Evolutionary conservation across 2,113 vertebrate genomes (phyloP), one percentile per base, ranked within the genome.

Genomic region (Sebastes fasciatus): DNA sequence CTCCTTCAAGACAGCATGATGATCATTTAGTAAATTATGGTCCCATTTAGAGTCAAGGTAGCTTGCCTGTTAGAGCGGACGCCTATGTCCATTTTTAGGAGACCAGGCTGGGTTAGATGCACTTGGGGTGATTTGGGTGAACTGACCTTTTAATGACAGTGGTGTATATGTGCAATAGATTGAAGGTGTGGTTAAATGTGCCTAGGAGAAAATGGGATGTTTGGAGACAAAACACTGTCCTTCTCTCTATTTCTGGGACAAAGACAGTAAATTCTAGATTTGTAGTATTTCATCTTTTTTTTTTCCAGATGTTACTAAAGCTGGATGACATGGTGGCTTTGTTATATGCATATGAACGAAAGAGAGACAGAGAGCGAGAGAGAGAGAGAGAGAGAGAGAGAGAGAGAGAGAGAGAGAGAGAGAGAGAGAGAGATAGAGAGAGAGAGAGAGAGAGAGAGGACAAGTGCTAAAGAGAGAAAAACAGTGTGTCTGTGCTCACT

Each of bases 401-500:
- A n/a, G n/a, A n/a, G 23, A 61, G 60, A n/a, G 23, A 26, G 26
- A 26, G 26, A 26, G 26, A 26, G 2, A 19, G 34, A 34, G 43
- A 23, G 23, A 23, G 23, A 23, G 23, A 34, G 34, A 52, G 23
- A 49, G 48, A 79, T 2, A 19, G 49, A 51, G 49, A 51, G 12
- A 51, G 23, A 62, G 60, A n/a, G 19, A 40, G 12, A 62, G 16
- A 78, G 62, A 68, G 40, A 80, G 21, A 45, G 26, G 48, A 52
- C 23, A 17, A 46, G 23, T 48, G 80, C 34, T 21, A 49, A 6
- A 34, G 40, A 54, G 23, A 49, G 48, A 79, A 10, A 67, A 9
- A 72, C n/a, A 52, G 77, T 52, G 52, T n/a, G 12, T 60, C 10
- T 67, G 14, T 79, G 23, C 48, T 57, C 52, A 52, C 17, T 42